Evolutionary conservation across 1,140 invertebrate species (phyloP), one percentile per base, ranked within the genome.

Genomic region (Hyposmocoma kahamanoa): DNA sequence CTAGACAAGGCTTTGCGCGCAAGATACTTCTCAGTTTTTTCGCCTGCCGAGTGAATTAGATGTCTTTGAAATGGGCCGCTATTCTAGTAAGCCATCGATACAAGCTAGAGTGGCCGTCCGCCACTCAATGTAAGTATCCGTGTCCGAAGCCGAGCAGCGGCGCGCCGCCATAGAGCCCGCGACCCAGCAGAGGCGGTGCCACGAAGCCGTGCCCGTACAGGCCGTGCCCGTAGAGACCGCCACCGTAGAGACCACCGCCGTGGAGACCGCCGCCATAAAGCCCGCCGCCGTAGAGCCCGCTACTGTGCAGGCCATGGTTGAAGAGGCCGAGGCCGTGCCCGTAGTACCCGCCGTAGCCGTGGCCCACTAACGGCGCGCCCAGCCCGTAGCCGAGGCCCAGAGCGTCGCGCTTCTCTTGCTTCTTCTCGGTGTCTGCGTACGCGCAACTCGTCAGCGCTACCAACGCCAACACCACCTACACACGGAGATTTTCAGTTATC

Each of bases 351-450:
- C 50, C 54, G 4, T 24, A 11, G 22, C 43, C 34, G 26, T 42
- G 20, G 15, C 43, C 22, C 18, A 42, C 39, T n/a, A 45, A 43
- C 18, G n/a, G 21, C 32, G 11, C 24, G 8, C 44, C 56, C 0
- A 51, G 32, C 5, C 64, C 78, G 47, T 79, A 80, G n/a, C 80
- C 80, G 18, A 80, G 72, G 0, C 81, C 81, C 13, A 82, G 59
- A 5, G 81, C 63, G 8, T 78, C 81, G 2, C 81, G 66, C 54
- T 84, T 84, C 60, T 84, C 81, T 13, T 67, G 70, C 57, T 84
- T 82, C 59, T 82, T 84, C 68, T 84, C 78, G n/a, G n/a, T n/a
- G 38, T 82, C 80, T 0, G 66, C 69, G 6, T 62, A 55, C 19
- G 62, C 74, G 8, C 60, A 63, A 62, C 11, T 66, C 60, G 55